Evolutionary conservation across 2,888 invertebrate species (phyloP).

Genomic region (Tromatobia lineatoria): DNA sequence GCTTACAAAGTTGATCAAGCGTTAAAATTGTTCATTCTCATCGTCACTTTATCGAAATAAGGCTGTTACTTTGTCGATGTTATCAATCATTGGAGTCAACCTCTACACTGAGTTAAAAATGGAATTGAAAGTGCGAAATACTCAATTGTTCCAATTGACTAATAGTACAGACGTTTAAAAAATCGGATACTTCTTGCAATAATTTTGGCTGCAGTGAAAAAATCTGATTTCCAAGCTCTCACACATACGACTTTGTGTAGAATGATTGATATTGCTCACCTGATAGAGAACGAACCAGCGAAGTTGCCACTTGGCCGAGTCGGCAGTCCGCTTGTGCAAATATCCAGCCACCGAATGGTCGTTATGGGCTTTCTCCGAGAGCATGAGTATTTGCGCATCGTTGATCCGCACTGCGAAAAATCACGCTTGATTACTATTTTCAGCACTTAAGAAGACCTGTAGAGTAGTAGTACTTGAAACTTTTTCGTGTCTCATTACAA

Average conservation of each 20-base stretch:
- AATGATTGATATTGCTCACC: slow-evolving; percentile 86
- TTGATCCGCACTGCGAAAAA: slow-evolving; percentile 89
- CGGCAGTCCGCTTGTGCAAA: slow-evolving; percentile 94
- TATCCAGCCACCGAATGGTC: slow-evolving; percentile 94
- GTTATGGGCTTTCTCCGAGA: slow-evolving; percentile 94
- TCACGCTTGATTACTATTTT: slow-evolving; percentile 28
- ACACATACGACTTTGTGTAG: neutral
- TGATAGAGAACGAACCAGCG: slow-evolving; percentile 94
- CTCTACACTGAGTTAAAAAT: too few species aligned
- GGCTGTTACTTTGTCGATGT: too few species aligned
- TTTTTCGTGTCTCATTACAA: slow-evolving; percentile 9
- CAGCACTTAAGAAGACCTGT: neutral
- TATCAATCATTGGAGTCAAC: too few species aligned
- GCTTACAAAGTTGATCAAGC: neutral
- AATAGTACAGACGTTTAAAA: neutral
- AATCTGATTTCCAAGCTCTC: neutral
- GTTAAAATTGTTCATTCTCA: neutral
- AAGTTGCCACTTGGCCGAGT: slow-evolving; percentile 95
- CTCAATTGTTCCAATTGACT: too few species aligned
- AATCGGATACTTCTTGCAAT: neutral
- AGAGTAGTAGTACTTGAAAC: slow-evolving; percentile 1
- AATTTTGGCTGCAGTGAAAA: neutral
- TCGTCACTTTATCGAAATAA: neutral
- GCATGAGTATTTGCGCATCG: slow-evolving; percentile 93
- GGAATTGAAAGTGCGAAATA: too few species aligned